Percentiles rank a stretch among this genome's conserved stretches.
Evolutionary conservation across 2,888 invertebrate genomes (phyloP).

Genomic region (Caenorhabditis sp.): DNA sequence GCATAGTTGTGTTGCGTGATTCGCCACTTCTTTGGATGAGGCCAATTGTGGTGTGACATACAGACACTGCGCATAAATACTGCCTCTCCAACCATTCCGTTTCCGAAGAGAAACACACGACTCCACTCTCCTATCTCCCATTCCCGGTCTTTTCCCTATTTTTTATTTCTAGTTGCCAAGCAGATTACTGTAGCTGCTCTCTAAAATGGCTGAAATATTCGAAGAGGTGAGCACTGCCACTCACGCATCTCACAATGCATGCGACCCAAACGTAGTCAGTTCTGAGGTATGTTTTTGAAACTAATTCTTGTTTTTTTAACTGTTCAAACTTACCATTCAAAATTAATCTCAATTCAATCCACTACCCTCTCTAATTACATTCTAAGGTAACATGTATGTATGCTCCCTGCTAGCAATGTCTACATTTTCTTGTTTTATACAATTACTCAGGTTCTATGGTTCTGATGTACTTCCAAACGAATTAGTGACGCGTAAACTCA

Average conservation of each 20-base stretch:
- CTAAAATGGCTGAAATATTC: conserved; percentile 61
- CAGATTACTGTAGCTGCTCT: conserved; percentile 45
- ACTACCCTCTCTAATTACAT: no score
- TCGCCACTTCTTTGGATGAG: conserved; percentile 65
- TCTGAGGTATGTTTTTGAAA: conserved; percentile 63
- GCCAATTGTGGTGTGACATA: conserved; percentile 66
- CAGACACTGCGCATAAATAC: conserved; percentile 60
- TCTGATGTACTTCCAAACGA: conserved; percentile 12
- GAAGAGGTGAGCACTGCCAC: conserved; percentile 65
- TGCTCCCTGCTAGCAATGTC: no score
- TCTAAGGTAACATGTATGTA: no score
- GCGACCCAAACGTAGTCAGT: conserved; percentile 58
- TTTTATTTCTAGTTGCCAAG: conserved; percentile 18
- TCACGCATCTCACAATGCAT: conserved; percentile 61
- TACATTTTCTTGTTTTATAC: no score
- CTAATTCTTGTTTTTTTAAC: conserved; percentile 8
- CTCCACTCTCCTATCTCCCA: conserved; percentile 19
- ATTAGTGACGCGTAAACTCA: conserved; percentile 40
- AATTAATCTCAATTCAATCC: no score
- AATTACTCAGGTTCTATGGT: conserved; percentile 5
- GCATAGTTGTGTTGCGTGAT: conserved; percentile 60
- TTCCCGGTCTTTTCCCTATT: conserved; percentile 19
- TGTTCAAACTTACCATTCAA: no score
- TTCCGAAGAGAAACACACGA: conserved; percentile 28
- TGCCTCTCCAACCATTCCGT: conserved; percentile 58